Evolutionary conservation across 2,797 vertebrate genomes (phyloP), one percentile per base, ranked within the genome.

Genomic region (Nyctibius grandis): DNA sequence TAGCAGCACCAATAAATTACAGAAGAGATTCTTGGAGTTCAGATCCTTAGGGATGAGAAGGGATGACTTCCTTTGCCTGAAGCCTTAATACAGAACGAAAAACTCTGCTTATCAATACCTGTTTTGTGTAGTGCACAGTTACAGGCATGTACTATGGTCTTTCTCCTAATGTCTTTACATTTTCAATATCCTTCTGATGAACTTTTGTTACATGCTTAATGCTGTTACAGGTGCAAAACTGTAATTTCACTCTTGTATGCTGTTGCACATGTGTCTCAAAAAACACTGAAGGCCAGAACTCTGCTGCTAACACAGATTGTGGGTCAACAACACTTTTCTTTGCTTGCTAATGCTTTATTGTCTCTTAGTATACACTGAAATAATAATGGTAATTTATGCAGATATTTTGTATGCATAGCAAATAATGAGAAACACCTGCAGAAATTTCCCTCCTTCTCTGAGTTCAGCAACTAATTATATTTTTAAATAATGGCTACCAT

Each of bases 401-500:
- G 97, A 98, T 98, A 98, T 98, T 98, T 98, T 98, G 97, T 98
- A 98, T 98, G 98, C 98, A 98, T 98, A 98, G 98, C 97, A 98
- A 98, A 98, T 98, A 98, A 98, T 98, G 98, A 98, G 98, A 98
- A 98, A 99, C 99, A 99, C 98, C 99, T 99, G 99, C 98, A 97
- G 97, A 98, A 98, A 98, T 98, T 98, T 98, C 98, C 98, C 98
- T 98, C 98, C 98, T 98, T 98, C 98, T 98, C 98, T 94, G 98
- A 99, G 98, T 99, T 98, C 98, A 98, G 98, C 97, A 98, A 99
- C 98, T 99, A 98, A 99, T 99, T 99, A 98, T 99, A 99, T 99
- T 99, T 98, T 99, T 99, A 98, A 99, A 98, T 99, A 99, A 99
- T 99, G 98, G 98, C 98, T 98, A 98, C 98, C 98, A 98, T 98